phyloP scores from a whole-genome alignment of 2,113 vertebrate genomes.

The Pleuronectes platessa region DNA sequence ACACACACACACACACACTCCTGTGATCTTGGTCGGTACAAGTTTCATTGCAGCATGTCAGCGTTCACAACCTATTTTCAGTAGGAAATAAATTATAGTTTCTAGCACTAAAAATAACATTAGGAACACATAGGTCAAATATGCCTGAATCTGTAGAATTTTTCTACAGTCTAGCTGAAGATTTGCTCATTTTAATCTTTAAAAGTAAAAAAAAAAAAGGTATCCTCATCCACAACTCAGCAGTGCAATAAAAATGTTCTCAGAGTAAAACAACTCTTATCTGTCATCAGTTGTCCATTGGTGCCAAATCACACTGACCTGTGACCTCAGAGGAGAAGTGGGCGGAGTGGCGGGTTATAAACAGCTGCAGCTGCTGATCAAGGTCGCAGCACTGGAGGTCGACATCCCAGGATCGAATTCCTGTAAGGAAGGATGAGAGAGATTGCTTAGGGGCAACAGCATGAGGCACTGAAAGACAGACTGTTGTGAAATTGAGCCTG shows the following conservation, averaged over 20 bases:
- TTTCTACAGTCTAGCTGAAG: not conserved
- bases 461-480: conserved; percentile 22
- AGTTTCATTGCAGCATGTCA: too few relatives aligned
- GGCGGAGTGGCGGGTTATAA: conserved; percentile 93
- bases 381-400: conserved; percentile 86
- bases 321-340: conserved; percentile 97
- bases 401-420: conserved; percentile 94
- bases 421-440: conserved; percentile 75
- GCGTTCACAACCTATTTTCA: too few relatives aligned
- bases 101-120: too few relatives aligned
- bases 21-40: not conserved
- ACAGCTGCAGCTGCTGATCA: conserved; percentile 91
- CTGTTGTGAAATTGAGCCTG: conserved; percentile 5
- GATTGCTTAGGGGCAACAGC: conserved; percentile 8
- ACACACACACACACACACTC: not conserved
- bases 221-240: not conserved
- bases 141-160: too few relatives aligned
- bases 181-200: not conserved
- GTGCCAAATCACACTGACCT: conserved; percentile 85
- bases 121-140: too few relatives aligned
- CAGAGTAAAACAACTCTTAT: not conserved
- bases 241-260: not conserved
- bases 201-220: not conserved
- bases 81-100: too few relatives aligned
- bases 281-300: not conserved